A percentile compares a stretch with the other conserved stretches of the same genome.
These are phyloP conservation scores for Sinohyriopsis cumingii DNA, from an alignment of 2,888 invertebrate genomes.

Conservation along the genomic window DNA sequence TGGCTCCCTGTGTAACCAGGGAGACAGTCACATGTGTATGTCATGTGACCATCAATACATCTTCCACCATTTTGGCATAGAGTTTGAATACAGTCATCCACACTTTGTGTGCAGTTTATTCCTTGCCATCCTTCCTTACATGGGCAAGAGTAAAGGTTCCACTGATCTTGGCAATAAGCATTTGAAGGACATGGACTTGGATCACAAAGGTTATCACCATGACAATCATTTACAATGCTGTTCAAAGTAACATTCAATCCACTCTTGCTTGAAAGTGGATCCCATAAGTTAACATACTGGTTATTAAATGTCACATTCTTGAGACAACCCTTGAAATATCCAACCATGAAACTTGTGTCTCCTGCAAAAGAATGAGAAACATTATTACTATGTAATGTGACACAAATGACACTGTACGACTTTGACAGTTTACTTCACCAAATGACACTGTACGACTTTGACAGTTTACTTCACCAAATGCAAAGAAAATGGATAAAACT, in stretches of 20 bases:
- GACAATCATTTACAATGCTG: slow-evolving; percentile 49
- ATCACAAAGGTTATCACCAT: slow-evolving; percentile 54
- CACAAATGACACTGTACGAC: background rate
- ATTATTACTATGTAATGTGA: background rate
- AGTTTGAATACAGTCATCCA: slow-evolving; percentile 51
- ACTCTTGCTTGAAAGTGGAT: background rate
- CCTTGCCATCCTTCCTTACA: slow-evolving; percentile 65
- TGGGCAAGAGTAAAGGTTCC: slow-evolving; percentile 58
- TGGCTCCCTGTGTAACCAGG: slow-evolving; percentile 44
- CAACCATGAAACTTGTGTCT: slow-evolving; percentile 40
- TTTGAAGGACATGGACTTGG: slow-evolving; percentile 55
- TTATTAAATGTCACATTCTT: slow-evolving; percentile 55
- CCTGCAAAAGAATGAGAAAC: slow-evolving; percentile 40
- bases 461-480: no score
- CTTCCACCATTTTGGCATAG: slow-evolving; percentile 44
- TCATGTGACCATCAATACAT: slow-evolving; percentile 54
- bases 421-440: background rate
- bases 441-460: background rate
- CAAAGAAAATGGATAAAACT: no score
- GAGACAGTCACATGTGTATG: slow-evolving; percentile 50
- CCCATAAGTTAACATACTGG: slow-evolving; percentile 29
- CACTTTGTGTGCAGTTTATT: slow-evolving; percentile 47
- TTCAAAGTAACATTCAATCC: slow-evolving; percentile 32
- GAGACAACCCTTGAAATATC: slow-evolving; percentile 63
- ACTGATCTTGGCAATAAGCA: slow-evolving; percentile 54